Conservation (phyloP, 2,888 invertebrate species). For the Maniola hyperantus region DNA sequence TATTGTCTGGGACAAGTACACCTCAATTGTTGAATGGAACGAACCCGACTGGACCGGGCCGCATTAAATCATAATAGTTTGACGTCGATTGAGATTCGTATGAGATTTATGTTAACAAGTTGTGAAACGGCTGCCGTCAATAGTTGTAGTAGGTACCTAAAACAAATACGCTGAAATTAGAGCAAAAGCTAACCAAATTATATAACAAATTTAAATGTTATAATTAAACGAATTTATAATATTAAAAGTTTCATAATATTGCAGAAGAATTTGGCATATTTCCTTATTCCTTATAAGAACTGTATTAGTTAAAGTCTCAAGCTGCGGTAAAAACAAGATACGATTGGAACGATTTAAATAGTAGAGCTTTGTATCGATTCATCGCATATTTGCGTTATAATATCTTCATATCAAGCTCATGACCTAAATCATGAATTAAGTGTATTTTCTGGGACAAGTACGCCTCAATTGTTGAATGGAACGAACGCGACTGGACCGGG, state of each 20-base stretch:
- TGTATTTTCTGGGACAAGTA: conserved; percentile 48
- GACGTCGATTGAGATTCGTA: conserved; percentile 28
- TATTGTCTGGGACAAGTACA: conserved; percentile 46
- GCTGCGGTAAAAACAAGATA: too few relatives aligned
- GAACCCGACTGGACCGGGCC: conserved; percentile 21
- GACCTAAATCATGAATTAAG: conserved; percentile 53
- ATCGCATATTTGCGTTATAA: conserved; percentile 37
- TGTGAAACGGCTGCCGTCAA: neutral
- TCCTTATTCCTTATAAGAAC: too few relatives aligned
- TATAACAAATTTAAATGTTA: too few relatives aligned
- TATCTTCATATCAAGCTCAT: conserved; percentile 45
- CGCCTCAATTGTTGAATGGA: conserved; percentile 32
- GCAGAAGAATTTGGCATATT: too few relatives aligned
- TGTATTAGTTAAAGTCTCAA: too few relatives aligned
- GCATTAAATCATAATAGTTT: conserved; percentile 31
- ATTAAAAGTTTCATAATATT: too few relatives aligned
- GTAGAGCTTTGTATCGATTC: too few relatives aligned
- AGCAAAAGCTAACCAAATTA: too few relatives aligned
- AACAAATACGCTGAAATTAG: neutral
- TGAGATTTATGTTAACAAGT: neutral
- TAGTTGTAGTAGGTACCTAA: neutral
- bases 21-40: conserved; percentile 33
- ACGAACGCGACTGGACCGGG: conserved; percentile 21
- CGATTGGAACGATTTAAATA: too few relatives aligned
- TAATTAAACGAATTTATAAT: too few relatives aligned